Evolutionary conservation across 2,113 vertebrate species (phyloP).

Genomic region (Ifrita kowaldi): DNA sequence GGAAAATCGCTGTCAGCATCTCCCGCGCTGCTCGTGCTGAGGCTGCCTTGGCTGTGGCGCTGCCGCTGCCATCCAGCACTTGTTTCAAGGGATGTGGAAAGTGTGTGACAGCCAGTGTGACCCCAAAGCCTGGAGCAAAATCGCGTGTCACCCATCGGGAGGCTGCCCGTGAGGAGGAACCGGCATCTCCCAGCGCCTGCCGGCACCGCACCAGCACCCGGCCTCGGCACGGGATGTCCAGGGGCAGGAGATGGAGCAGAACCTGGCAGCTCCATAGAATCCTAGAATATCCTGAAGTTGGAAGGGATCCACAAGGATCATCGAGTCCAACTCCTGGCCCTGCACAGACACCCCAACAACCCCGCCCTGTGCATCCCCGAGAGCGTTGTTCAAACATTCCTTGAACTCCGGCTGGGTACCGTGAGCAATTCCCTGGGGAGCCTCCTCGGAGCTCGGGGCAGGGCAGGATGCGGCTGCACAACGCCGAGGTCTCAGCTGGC

Average conservation of each 20-base stretch:
- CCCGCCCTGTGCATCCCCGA: not conserved
- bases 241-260: not conserved
- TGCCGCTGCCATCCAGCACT: not conserved
- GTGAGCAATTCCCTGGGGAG: accelerated
- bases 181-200: not conserved
- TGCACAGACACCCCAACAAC: not conserved
- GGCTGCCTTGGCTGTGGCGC: not conserved
- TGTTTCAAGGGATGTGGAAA: not conserved
- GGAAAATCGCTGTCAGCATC: slow-evolving; percentile 41
- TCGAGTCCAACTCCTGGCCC: not conserved
- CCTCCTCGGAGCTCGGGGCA: not conserved
- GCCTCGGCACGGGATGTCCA: not conserved
- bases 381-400: not conserved
- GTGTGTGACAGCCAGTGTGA: not conserved
- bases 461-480: not conserved
- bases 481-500: accelerated
- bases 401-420: not conserved
- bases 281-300: not conserved
- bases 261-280: not conserved
- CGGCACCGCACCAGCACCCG: not conserved
- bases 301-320: not conserved
- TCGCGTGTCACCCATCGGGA: accelerated
- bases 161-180: not conserved
- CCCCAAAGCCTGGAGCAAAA: not conserved
- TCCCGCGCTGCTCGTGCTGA: not conserved